phyloP scores from a whole-genome alignment of 2,113 vertebrate species.

The Sisor rabdophorus region DNA sequence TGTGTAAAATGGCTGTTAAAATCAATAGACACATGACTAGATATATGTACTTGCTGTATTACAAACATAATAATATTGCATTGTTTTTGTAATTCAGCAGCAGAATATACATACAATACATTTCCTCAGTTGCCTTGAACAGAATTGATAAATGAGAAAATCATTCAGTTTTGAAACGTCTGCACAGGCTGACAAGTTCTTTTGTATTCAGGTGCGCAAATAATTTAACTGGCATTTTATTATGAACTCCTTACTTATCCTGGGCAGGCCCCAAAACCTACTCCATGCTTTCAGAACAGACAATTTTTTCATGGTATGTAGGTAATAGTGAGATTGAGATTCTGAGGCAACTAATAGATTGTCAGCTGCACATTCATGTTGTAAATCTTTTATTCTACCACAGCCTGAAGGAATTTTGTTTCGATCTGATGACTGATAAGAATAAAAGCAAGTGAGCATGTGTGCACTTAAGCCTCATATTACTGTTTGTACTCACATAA shows the following conservation, averaged over 20 bases:
- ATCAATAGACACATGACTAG: background rate
- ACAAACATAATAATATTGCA: background rate
- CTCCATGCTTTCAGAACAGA: no score
- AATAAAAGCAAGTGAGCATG: background rate
- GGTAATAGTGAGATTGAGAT: no score
- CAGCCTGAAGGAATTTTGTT: background rate
- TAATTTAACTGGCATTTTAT: no score
- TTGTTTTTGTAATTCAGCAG: background rate
- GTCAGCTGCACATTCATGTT: background rate
- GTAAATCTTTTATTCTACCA: background rate
- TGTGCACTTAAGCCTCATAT: background rate
- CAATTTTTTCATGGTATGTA: no score
- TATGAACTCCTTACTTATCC: no score
- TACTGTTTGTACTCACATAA: background rate
- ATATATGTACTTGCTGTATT: no score
- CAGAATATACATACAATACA: conserved; percentile 1
- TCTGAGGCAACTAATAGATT: background rate
- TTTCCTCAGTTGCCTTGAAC: background rate
- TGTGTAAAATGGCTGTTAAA: background rate
- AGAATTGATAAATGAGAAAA: conserved; percentile 10
- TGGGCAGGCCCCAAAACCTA: no score
- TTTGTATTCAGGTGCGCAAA: conserved; percentile 11
- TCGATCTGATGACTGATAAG: background rate
- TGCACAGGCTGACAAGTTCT: conserved; percentile 3
- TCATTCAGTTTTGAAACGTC: background rate